These are phyloP conservation scores for Drosophila pruinosa DNA, from an alignment of 1,140 invertebrate genomes.

Conservation along the genomic window DNA sequence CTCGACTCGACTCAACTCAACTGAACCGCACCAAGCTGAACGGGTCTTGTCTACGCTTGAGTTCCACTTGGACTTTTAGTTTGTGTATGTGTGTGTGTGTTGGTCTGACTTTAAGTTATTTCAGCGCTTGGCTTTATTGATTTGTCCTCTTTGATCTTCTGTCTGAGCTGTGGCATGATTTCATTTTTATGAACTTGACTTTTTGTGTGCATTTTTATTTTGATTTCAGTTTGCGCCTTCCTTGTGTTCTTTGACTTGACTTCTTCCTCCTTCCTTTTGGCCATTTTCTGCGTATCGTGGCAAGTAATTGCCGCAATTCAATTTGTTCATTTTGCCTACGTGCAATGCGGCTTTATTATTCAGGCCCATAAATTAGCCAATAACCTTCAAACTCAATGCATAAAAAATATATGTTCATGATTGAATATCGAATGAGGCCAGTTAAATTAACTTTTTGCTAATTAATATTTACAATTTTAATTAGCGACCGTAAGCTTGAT, in stretches of 20 bases:
- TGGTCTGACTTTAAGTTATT: slow-evolving; percentile 76
- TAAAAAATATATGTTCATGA: neutral
- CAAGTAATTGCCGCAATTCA: slow-evolving; percentile 80
- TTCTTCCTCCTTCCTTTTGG: neutral
- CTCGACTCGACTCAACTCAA: too few species aligned
- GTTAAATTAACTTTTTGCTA: neutral
- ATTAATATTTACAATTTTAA: slow-evolving; percentile 1
- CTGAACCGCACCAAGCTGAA: neutral
- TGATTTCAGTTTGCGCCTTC: slow-evolving; percentile 26
- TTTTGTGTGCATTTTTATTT: slow-evolving; percentile 49
- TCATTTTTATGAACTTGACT: slow-evolving; percentile 81
- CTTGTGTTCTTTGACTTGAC: neutral
- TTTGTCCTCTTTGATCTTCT: slow-evolving; percentile 81
- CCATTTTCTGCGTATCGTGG: slow-evolving; percentile 73
- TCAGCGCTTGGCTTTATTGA: slow-evolving; percentile 70
- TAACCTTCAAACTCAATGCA: neutral
- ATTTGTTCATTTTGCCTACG: slow-evolving; percentile 72
- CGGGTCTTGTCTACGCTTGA: slow-evolving; percentile 4
- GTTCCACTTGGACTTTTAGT: neutral
- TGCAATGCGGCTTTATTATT: slow-evolving; percentile 64
- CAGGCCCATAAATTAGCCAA: slow-evolving; percentile 36
- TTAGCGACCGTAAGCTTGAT: neutral
- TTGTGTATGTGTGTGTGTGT: neutral
- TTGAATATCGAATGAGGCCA: neutral
- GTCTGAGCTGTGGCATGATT: slow-evolving; percentile 78